Conservation (phyloP, 2,113 vertebrate species). For the Sapayoa aenigma region DNA sequence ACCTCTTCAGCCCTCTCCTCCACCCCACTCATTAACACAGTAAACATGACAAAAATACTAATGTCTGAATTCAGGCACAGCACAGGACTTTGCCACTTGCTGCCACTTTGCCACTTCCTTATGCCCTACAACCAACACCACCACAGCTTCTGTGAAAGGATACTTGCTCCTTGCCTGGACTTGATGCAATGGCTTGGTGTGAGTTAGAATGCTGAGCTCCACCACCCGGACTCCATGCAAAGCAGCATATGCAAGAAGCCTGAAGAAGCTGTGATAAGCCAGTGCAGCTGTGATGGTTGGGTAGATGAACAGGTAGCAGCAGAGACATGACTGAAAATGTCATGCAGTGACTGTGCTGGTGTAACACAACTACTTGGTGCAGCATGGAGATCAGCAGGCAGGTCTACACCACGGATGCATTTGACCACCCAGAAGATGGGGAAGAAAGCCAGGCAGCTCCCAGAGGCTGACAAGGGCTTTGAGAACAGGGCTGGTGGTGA, state of each 20-base stretch:
- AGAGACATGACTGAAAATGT: neutral
- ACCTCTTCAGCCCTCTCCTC: neutral
- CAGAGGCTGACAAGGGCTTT: neutral
- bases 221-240: neutral
- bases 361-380: neutral
- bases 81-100: neutral
- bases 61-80: neutral
- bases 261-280: fast-evolving
- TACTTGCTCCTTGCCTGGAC: neutral
- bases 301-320: neutral
- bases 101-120: neutral
- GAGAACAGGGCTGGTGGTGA: neutral
- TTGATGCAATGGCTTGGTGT: fast-evolving
- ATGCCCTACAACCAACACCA: fast-evolving
- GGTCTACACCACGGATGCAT: neutral
- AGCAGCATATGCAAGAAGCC: neutral
- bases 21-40: neutral
- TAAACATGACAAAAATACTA: neutral
- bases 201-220: neutral
- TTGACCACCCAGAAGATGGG: neutral
- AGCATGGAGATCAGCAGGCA: fast-evolving
- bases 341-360: neutral
- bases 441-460: neutral
- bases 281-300: neutral
- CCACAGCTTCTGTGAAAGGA: fast-evolving